phyloP scores from a whole-genome alignment of 1,140 invertebrate genomes.

The Dendroctonus valens region DNA sequence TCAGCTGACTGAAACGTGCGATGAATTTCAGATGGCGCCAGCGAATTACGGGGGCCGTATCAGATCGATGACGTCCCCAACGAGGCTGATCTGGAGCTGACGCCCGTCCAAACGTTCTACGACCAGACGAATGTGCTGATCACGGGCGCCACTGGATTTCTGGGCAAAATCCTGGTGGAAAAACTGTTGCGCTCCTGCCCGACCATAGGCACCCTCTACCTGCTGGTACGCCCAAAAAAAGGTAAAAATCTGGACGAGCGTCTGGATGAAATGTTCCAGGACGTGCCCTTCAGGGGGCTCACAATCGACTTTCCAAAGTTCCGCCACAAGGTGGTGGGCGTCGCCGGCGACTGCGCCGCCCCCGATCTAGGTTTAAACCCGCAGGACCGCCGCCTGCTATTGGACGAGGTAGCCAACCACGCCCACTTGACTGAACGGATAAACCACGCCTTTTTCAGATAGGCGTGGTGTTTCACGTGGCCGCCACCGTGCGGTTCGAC shows the following conservation, averaged over 20 bases:
- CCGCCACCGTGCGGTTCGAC: constrained; percentile 84
- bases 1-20: no score
- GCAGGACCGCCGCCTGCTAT: constrained; percentile 58
- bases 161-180: constrained; percentile 71
- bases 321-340: constrained; percentile 61
- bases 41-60: no score
- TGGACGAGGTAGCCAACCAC: constrained; percentile 55
- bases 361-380: constrained; percentile 62
- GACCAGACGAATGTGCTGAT: constrained; percentile 61
- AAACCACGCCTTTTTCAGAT: constrained; percentile 47
- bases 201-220: constrained; percentile 70
- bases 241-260: constrained; percentile 65
- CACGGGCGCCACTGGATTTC: constrained; percentile 71
- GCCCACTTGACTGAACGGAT: background rate
- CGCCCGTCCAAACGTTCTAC: constrained; percentile 56
- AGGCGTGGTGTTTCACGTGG: constrained; percentile 83
- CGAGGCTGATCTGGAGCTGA: constrained; percentile 7
- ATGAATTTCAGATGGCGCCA: no score
- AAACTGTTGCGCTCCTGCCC: constrained; percentile 78
- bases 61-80: background rate
- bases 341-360: constrained; percentile 64
- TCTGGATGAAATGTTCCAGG: constrained; percentile 64
- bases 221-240: constrained; percentile 76
- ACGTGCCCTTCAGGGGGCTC: constrained; percentile 49
- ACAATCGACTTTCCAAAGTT: constrained; percentile 57